A percentile compares a stretch with the other conserved stretches of the same genome.
These are phyloP conservation scores for Mustela erminea DNA, from an alignment of 2,797 vertebrate species.

Conservation along the genomic window DNA sequence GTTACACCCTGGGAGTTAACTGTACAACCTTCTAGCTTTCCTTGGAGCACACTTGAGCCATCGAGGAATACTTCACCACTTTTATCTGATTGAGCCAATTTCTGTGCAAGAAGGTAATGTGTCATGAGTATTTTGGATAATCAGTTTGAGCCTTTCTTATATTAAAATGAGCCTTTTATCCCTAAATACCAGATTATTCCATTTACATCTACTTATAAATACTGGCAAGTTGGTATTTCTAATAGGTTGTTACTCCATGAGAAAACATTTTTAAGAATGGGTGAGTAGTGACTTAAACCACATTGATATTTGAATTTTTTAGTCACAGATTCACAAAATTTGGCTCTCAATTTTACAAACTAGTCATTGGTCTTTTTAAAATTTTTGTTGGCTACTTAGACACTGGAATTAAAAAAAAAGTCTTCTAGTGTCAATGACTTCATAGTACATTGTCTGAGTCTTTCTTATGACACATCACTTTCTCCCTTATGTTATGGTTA, in stretches of 20 bases:
- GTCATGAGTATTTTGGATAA: slow-evolving; percentile 83
- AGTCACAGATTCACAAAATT: slow-evolving; percentile 25
- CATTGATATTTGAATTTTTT: slow-evolving; percentile 13
- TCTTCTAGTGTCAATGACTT: background rate
- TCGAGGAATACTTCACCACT: slow-evolving; percentile 91
- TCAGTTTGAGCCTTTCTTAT: slow-evolving; percentile 78
- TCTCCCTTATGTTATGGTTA: slow-evolving; percentile 62
- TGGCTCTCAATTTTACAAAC: slow-evolving; percentile 21
- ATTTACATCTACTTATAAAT: slow-evolving; percentile 81
- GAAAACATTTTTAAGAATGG: slow-evolving; percentile 35
- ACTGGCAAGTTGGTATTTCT: slow-evolving; percentile 68
- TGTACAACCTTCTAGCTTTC: slow-evolving; percentile 99
- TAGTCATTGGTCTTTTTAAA: background rate
- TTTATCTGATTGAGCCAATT: slow-evolving; percentile 86
- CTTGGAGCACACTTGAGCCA: slow-evolving; percentile 99
- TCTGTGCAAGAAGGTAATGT: slow-evolving; percentile 88
- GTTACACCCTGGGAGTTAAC: slow-evolving; percentile 99
- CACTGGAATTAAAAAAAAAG: background rate
- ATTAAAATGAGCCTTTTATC: slow-evolving; percentile 74
- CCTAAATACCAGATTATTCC: slow-evolving; percentile 77
- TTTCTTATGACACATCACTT: slow-evolving; percentile 82
- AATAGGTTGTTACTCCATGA: background rate
- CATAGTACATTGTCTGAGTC: background rate
- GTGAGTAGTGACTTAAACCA: background rate
- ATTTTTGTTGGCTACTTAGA: slow-evolving; percentile 48